Evolutionary conservation across 1,140 invertebrate species (phyloP), one percentile per base, ranked within the genome.

Genomic region (Popillia japonica): DNA sequence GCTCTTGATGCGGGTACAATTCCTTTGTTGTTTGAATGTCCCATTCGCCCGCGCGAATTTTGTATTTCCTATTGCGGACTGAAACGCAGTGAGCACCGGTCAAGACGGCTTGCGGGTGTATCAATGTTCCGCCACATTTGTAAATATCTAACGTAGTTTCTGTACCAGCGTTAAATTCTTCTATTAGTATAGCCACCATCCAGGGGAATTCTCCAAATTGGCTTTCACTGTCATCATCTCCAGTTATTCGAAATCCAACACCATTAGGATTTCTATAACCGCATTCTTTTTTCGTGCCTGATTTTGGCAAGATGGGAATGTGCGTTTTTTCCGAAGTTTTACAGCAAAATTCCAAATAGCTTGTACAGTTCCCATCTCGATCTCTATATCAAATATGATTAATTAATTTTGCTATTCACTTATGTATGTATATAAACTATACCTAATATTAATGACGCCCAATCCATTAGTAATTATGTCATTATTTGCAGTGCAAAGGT

Each of bases 31-130:
- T 93, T 84, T 95, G 93, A 0, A 94, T 95, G 83, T 96, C 93
- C 93, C 93, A 95, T 89, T 95, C 93, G 9, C 94, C 94, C 6
- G 92, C 91, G 6, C 94, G n/a, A n/a, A n/a, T n/a, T n/a, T n/a
- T n/a, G n/a, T n/a, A n/a, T n/a, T n/a, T n/a, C n/a, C n/a, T n/a
- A 83, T 85, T 59, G 74, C 86, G 83, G 6, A 83, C 85, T 0
- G 75, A 83, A 0, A 91, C 89, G 78, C 90, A 91, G 83, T 95
- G 93, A 20, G 92, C 92, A 0, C 92, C 93, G 8, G 74, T 75
- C 48, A 75, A 64, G 6, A 64, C 61, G 3, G 61, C 61, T 27
- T 27, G 61, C 17, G 61, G 61, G 22, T 64, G 61, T 6, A 64
- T 64, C 23, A 96, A 86, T 4, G 94, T 90, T 0, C 92, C 94